Percentiles rank a stretch among this genome's conserved stretches.
These are phyloP conservation scores for Tapera naevia DNA, from an alignment of 2,797 vertebrate genomes.

Conservation along the genomic window DNA sequence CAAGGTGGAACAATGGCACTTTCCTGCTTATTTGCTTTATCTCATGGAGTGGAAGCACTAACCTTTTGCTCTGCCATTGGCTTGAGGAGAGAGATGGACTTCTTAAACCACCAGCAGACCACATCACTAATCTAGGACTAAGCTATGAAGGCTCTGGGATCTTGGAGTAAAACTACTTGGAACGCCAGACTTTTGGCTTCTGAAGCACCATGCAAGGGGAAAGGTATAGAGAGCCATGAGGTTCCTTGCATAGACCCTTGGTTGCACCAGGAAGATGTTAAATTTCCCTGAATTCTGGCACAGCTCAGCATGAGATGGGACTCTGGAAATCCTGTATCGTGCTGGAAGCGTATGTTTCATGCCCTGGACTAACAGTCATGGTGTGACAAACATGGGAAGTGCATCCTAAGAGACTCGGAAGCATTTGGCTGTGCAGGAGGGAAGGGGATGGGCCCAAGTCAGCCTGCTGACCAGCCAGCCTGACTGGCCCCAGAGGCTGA, in stretches of 20 bases:
- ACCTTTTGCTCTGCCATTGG: constrained; percentile 15
- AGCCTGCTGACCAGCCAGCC: too few relatives aligned
- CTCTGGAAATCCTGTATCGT: neutral
- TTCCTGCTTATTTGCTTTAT: constrained; percentile 47
- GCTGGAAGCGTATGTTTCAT: neutral
- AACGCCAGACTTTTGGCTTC: neutral
- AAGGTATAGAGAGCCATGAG: neutral
- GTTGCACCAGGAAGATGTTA: neutral
- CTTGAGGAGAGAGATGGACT: constrained; percentile 19
- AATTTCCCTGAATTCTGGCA: neutral
- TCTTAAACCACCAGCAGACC: neutral
- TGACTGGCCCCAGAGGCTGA: neutral
- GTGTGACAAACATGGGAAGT: neutral
- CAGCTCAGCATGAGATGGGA: neutral
- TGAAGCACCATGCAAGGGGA: neutral
- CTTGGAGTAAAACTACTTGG: neutral
- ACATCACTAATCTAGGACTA: constrained; percentile 3
- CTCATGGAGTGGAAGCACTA: neutral
- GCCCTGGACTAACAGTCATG: neutral
- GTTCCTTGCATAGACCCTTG: neutral
- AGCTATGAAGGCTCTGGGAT: neutral
- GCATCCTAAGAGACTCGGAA: neutral
- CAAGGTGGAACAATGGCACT: constrained; percentile 5
- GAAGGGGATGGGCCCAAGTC: neutral
- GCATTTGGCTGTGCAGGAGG: neutral